Conservation (phyloP, 2,113 vertebrate species). For the Aythya baeri region DNA sequence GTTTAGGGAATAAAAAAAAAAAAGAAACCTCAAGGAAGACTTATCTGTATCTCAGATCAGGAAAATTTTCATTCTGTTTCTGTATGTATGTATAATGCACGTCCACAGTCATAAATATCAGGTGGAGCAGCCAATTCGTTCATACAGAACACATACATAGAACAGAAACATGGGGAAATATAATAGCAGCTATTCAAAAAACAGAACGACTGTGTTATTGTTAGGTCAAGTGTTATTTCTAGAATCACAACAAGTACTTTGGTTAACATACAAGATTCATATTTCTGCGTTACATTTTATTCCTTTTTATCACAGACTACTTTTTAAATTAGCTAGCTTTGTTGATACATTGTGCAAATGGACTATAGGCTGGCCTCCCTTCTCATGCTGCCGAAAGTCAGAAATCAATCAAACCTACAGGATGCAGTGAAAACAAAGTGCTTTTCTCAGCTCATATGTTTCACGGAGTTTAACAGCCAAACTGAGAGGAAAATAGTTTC, state of each 20-base stretch:
- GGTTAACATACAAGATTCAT: neutral
- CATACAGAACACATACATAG: neutral
- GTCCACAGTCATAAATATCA: conserved; percentile 34
- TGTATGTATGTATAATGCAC: neutral
- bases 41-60: neutral
- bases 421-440: neutral
- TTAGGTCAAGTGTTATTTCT: neutral
- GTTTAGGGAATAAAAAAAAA: neutral
- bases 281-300: neutral
- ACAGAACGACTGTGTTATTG: neutral
- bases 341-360: neutral
- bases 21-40: neutral
- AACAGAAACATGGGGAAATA: conserved; percentile 1
- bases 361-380: neutral
- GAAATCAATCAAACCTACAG: neutral
- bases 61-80: conserved; percentile 20
- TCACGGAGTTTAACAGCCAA: neutral
- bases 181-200: neutral
- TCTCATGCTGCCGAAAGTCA: neutral
- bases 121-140: conserved; percentile 9
- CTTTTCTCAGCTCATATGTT: neutral
- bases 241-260: neutral
- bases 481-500: neutral
- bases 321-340: neutral
- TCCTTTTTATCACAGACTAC: neutral